Base-by-base conservation (phyloP, 2,113 vertebrate genomes). In the Sporophila hypoxantha region DNA sequence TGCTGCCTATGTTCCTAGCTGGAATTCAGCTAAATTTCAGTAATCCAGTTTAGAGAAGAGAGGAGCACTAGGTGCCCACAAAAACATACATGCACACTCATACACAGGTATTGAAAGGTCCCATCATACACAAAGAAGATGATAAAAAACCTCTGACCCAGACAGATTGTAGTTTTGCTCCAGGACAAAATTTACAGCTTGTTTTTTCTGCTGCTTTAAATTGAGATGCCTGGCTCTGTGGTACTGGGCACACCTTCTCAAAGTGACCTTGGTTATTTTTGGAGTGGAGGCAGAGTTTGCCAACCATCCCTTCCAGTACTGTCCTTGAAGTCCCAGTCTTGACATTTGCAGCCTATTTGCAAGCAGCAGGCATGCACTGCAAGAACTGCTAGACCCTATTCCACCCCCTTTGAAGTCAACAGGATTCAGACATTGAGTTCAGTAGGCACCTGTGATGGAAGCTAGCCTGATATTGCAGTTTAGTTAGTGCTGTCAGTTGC, bases 261-360 rank as follows among this genome's bases (percentile, higher is more conserved):
- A 64, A 82, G 52, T 60, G 47, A 85, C 52, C n/a, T 70, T 82
- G 52, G 8, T 62, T 91, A 79, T 90, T 94, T 94, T 74, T 79
- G 53, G 68, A 74, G 37, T 41, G 11, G 25, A 80, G 71, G 8
- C n/a, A 87, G 44, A 79, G 15, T 81, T 62, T 16, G 10, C 17
- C 52, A 82, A 52, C 36, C 30, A 44, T 37, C 25, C 22, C 42
- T 82, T 90, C 65, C 71, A 60, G 56, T 70, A 23, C 22, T 85
- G 42, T 34, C 71, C 71, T 91, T 91, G 50, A 85, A 85, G 50
- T 74, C 39, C 29, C 22, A 52, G 20, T 17, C 65, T 52, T 56
- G 56, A 79, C 21, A 56, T 67, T 84, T 93, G 47, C 47, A 90
- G 22, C 17, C 25, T 49, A 47, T 76, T 59, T 74, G 55, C 27